phyloP scores from a whole-genome alignment of 1,140 invertebrate species.

The Bemisia tabaci region DNA sequence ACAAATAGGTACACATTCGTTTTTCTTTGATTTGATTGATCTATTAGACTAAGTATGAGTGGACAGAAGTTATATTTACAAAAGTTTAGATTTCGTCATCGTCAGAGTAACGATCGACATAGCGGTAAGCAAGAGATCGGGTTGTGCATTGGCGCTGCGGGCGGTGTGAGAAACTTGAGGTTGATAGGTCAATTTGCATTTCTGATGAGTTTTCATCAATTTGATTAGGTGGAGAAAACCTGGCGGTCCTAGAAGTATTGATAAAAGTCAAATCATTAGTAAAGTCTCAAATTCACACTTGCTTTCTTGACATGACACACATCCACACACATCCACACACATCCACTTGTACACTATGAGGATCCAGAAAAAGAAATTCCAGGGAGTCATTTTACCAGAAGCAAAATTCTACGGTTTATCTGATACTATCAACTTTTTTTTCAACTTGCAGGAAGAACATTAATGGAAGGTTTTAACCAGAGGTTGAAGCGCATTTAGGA shows the following conservation, averaged over 20 bases:
- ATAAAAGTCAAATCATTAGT: background rate
- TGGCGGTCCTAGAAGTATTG: background rate
- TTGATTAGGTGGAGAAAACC: background rate
- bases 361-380: background rate
- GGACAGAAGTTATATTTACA: too few species aligned
- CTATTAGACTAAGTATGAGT: too few species aligned
- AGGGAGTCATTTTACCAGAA: background rate
- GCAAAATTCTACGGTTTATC: too few species aligned
- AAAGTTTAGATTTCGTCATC: constrained; percentile 18
- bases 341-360: background rate
- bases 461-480: too few species aligned
- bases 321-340: background rate
- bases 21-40: too few species aligned
- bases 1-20: too few species aligned
- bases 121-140: constrained; percentile 22
- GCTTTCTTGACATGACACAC: background rate
- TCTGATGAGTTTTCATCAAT: background rate
- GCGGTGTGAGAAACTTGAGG: constrained; percentile 15
- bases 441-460: too few species aligned
- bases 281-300: background rate
- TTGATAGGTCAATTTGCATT: constrained; percentile 1
- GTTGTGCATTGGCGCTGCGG: constrained; percentile 25
- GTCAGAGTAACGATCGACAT: constrained; percentile 24
- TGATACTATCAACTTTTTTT: too few species aligned
- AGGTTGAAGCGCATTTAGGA: too few species aligned